Evolutionary conservation across 2,888 invertebrate genomes (phyloP).

Genomic region (Teleogryllus oceanicus): DNA sequence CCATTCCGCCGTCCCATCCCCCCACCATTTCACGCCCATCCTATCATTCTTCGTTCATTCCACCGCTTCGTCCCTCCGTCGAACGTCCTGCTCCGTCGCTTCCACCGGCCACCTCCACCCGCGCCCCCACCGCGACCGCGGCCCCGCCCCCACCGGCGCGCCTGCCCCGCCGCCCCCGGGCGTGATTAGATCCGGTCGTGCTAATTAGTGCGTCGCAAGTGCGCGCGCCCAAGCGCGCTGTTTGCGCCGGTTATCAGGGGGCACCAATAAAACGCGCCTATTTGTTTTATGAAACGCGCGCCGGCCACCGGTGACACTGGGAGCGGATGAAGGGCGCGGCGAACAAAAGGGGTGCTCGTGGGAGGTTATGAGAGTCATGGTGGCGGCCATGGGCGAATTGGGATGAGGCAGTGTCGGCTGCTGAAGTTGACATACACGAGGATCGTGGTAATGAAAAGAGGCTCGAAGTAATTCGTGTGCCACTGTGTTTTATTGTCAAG

Average conservation of each 20-base stretch:
- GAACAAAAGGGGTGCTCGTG: neutral
- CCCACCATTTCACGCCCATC: too few relatives aligned
- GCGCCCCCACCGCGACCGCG: too few relatives aligned
- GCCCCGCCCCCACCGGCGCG: neutral
- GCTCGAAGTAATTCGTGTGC: too few relatives aligned
- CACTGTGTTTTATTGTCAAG: too few relatives aligned
- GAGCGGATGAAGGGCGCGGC: neutral
- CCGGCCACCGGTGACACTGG: neutral
- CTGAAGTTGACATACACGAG: too few relatives aligned
- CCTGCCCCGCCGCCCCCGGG: neutral
- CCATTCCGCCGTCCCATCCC: too few relatives aligned
- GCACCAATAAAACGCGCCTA: neutral
- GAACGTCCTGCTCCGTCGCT: too few relatives aligned
- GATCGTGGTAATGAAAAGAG: too few relatives aligned
- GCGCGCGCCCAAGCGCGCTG: neutral
- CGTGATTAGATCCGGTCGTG: neutral
- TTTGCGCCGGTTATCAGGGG: neutral
- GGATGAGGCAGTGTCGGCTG: too few relatives aligned
- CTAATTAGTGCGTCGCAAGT: neutral
- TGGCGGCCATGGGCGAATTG: neutral
- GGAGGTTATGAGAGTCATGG: neutral
- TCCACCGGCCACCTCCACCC: too few relatives aligned
- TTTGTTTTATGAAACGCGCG: conserved; percentile 4
- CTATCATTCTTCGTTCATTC: too few relatives aligned
- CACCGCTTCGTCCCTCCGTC: too few relatives aligned